Base-by-base conservation (phyloP, 2,797 vertebrate species). In the Pseudochirops corinnae region DNA sequence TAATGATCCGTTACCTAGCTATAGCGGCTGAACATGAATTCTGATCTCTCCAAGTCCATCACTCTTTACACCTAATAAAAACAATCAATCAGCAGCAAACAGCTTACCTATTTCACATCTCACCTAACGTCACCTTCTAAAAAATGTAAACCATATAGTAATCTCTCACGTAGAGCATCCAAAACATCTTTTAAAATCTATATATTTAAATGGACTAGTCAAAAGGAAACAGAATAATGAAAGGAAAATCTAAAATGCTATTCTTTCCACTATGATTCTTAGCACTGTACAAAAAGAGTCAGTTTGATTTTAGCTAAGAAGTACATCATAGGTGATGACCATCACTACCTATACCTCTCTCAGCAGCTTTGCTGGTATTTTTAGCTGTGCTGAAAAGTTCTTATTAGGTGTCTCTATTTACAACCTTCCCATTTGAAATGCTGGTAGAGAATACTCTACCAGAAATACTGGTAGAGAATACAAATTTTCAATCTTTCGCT, bases 151-250 rank as follows among this genome's bases (percentile, higher is more conserved):
- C 33, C 14, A 67, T 14, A 67, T 5, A 1, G 31, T 33, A 31
- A 62, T 67, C 5, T 67, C 62, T 31, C 62, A n/a, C 14, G 33
- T 5, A 2, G 14, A n/a, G 62, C 33, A 67, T 67, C 14, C 33
- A n/a, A 16, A n/a, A 67, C 33, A n/a, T 67, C 93, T 94, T 93
- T 95, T 67, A 95, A 96, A 93, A 58, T 92, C 92, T 33, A 62
- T 92, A 74, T 90, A 95, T 74, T 93, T 93, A 93, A 55, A 92
- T n/a, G 95, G 24, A 46, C 91, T 96, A 90, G 93, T 92, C 93
- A 92, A 94, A 95, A 90, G 93, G 62, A 93, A 31, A 58, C 26
- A 60, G 58, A 33, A 12, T 62, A 62, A 67, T n/a, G 14, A n/a
- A n/a, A 67, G 33, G 33, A 67, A 67, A 67, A 67, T 67, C 14